A percentile compares a stretch with the other conserved stretches of the same genome.
phyloP scores from a whole-genome alignment of 2,113 vertebrate genomes.

The Zootoca vivipara region DNA sequence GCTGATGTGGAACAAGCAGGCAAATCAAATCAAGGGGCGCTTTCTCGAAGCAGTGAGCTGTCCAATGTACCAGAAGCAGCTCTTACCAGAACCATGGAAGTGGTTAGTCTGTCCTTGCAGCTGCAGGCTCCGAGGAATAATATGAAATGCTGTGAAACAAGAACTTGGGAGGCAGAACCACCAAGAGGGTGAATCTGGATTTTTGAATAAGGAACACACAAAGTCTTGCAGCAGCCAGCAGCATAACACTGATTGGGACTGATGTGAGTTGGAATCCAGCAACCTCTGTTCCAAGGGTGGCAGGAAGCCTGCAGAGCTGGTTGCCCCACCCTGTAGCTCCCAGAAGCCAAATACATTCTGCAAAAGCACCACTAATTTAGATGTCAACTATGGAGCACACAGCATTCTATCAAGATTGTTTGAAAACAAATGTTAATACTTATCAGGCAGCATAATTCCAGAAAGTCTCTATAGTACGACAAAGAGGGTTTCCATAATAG shows the following conservation, averaged over 20 bases:
- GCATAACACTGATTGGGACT: neutral
- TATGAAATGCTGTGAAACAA: neutral
- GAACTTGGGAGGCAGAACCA: neutral
- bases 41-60: neutral
- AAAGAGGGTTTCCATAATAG: neutral
- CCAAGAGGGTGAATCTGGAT: too few species aligned
- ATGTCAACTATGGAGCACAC: neutral
- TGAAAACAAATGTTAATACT: neutral
- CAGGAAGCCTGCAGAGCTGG: neutral
- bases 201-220: neutral
- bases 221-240: neutral
- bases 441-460: neutral
- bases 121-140: neutral
- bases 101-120: neutral
- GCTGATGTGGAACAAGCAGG: neutral
- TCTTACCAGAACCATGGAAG: neutral
- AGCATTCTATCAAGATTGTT: neutral
- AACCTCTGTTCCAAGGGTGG: neutral
- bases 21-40: neutral
- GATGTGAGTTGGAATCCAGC: neutral
- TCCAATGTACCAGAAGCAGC: slow-evolving; percentile 14
- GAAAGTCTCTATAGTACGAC: neutral
- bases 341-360: neutral
- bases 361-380: neutral
- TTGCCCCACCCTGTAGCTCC: neutral